Evolutionary conservation across 1,140 invertebrate genomes (phyloP), one percentile per base, ranked within the genome.

Genomic region (Drosophila nasuta): DNA sequence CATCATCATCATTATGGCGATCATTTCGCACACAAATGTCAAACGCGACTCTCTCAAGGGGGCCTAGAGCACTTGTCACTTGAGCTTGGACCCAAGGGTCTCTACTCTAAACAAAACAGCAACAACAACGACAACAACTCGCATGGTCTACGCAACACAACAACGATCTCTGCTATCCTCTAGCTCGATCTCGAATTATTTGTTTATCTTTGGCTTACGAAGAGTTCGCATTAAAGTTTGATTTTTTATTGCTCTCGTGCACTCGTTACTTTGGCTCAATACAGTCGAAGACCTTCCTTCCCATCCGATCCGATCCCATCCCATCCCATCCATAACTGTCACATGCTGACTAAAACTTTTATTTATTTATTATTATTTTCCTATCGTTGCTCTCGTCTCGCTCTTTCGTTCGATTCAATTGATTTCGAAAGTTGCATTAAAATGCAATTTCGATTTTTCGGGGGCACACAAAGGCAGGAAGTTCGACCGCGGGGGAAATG

Each of bases 361-460:
- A 88, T 87, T 87, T 82, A 73, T 82, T 80, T 87, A 52, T 77
- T 75, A 60, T 75, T 13, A 51, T 30, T n/a, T 57, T 51, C 35
- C 7, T 15, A 46, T 30, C 20, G 41, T 41, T 41, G n/a, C n/a
- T 56, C 60, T 17, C 65, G 48, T 51, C 49, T 57, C 30, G 54
- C 48, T 77, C 48, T 11, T 63, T 25, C 20, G 20, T 25, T 25
- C 20, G 49, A 28, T 35, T 67, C 64, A 90, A 86, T 81, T 86
- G 86, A 90, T 89, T 90, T 86, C 72, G 85, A 90, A 90, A 90
- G 86, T 90, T 89, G 78, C 81, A 90, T 90, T 86, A 90, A 89
- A 90, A 85, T 86, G 81, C 82, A 89, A 90, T 89, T 85, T 48
- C 13, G 4, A 20, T 48, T 17, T 48, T 78, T 58, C 52, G 46